Evolutionary conservation across 1,140 invertebrate species (phyloP), one percentile per base, ranked within the genome.

Genomic region (Zaprionus lachaisei): DNA sequence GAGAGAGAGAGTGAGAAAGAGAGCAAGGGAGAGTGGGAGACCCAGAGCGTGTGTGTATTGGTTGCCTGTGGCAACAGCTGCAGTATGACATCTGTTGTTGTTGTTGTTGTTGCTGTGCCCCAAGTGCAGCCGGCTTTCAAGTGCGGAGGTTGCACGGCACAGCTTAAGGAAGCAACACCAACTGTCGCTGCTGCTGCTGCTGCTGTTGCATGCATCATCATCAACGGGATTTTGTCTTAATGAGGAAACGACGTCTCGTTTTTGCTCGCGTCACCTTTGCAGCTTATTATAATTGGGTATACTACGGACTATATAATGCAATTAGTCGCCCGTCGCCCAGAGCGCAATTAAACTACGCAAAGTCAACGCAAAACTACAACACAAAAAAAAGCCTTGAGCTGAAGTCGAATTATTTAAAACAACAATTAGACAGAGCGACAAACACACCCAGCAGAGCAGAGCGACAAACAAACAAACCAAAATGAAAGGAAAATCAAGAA

Each of bases 401-500:
- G 47, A 69, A 58, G 79, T 75, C 70, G 75, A 89, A 89, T 81
- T 90, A 90, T 89, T 81, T 89, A 66, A 85, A 75, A 56, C 74
- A 72, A 78, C 81, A 84, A 83, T 83, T 83, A 86, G 41, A 68
- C 34, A 65, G 34, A 12, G 20, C 20, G 4, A 20, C 9, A 67
- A 85, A 54, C 83, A 73, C 84, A 72, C 85, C 84, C 75, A 79
- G 77, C 78, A 80, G 71, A 63, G 51, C 28, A 34, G 9, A 34
- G 31, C 47, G 4, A 20, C 4, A 67, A 85, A 49, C 83, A 71
- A 78, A 72, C 85, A 34, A 63, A 49, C 54, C 63, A 69, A 72
- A 62, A 62, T 44, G 75, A 77, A 77, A 77, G 75, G 74, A 77
- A 77, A 77, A 77, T 72, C 47, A 17, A 12, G 60, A 67, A 63